These are phyloP conservation scores for Eleutherodactylus coqui DNA, from an alignment of 2,797 vertebrate genomes.

Conservation along the genomic window DNA sequence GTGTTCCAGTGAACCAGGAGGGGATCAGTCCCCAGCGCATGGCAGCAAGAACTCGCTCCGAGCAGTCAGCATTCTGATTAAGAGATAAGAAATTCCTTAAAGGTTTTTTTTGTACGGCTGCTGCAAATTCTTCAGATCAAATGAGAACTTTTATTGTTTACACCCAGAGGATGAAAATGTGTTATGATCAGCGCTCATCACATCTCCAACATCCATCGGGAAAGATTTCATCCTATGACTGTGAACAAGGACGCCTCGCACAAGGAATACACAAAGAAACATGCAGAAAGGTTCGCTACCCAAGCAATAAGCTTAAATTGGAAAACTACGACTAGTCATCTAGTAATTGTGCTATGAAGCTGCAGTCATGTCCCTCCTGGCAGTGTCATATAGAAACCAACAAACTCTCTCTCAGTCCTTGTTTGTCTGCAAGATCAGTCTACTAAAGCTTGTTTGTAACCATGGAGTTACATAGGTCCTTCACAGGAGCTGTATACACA, in stretches of 20 bases:
- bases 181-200: background rate
- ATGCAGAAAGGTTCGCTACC: no score
- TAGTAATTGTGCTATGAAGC: background rate
- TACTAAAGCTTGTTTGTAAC: background rate
- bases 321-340: background rate
- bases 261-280: no score
- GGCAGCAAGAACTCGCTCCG: conserved; percentile 84
- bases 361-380: conserved; percentile 46
- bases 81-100: background rate
- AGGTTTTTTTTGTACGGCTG: background rate
- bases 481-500: background rate
- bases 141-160: background rate
- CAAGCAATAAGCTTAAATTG: background rate
- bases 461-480: background rate
- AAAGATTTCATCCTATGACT: background rate
- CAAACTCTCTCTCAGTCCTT: conserved; percentile 8
- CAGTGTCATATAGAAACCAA: conserved; percentile 13
- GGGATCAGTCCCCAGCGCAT: conserved; percentile 98
- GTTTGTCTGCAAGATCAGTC: background rate
- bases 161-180: background rate
- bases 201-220: background rate
- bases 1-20: conserved; percentile 87
- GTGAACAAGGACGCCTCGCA: background rate
- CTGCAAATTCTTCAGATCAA: background rate
- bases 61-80: conserved; percentile 81